Base-by-base conservation (phyloP, 1,140 invertebrate genomes). In the Musca domestica region DNA sequence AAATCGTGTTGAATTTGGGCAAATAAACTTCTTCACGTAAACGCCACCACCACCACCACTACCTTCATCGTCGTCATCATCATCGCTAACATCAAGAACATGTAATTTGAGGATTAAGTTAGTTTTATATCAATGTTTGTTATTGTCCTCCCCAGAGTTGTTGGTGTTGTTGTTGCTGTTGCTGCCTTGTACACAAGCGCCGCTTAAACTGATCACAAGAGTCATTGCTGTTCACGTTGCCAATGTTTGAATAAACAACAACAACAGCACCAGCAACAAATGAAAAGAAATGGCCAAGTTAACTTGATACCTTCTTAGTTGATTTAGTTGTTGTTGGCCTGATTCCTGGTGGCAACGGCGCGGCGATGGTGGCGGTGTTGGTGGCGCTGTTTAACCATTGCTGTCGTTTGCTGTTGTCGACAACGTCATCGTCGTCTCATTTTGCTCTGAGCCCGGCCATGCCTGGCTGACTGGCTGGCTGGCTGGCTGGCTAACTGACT, bases 61-160 rank as follows among this genome's bases (percentile, higher is more conserved):
- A 12, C 10, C 19, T 15, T 22, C 15, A 22, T 17, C 51, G n/a
- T n/a, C n/a, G n/a, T n/a, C n/a, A n/a, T n/a, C n/a, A n/a, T n/a
- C n/a, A n/a, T n/a, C 52, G 52, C 52, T 23, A 56, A 20, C 52
- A 34, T 30, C 22, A 48, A 65, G 64, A 65, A 65, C 41, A 48
- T 65, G 64, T 65, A 65, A 65, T 65, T 65, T 65, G 64, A 65
- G 64, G 64, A 65, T 65, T 48, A 65, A 51, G 64, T 51, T 51
- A 17, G 25, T 30, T 65, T 41, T 20, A 61, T 61, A 61, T 34
- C 27, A 61, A 41, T 34, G 27, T 58, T 51, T 22, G 51, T 20
- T 20, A 22, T 20, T 22, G 19, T 52, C 51, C 19, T 22, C 19
- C 23, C 17, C 51, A 9, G 3, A n/a, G 48, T 51, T 20, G 20